Evolutionary conservation across 1,140 invertebrate genomes (phyloP).

Genomic region (Ylistrum balloti): DNA sequence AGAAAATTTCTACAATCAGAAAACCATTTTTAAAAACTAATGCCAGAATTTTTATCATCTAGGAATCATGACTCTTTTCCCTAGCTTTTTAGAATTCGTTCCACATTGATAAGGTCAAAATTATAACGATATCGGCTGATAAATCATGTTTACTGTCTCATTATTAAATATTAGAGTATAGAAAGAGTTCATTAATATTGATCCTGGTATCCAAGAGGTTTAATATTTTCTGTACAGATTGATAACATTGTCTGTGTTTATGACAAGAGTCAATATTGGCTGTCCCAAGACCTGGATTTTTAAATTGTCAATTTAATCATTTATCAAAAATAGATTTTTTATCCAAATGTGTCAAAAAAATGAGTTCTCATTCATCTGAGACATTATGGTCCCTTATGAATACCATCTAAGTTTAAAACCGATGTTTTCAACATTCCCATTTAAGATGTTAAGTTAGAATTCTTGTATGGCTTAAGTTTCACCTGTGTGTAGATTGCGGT

Average conservation of each 20-base stretch:
- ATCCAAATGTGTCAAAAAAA: too few species aligned
- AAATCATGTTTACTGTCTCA: slow-evolving; percentile 19
- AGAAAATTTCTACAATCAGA: too few species aligned
- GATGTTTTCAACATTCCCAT: not conserved
- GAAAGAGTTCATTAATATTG: not conserved
- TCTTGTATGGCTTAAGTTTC: not conserved
- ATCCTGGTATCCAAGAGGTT: not conserved
- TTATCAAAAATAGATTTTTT: not conserved
- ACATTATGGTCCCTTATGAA: not conserved
- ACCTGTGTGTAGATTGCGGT: not conserved
- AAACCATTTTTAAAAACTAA: too few species aligned
- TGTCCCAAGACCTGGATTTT: not conserved
- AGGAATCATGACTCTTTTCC: too few species aligned
- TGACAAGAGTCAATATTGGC: not conserved
- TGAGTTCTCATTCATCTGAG: not conserved
- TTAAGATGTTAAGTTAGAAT: not conserved
- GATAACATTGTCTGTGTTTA: not conserved
- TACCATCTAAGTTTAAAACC: not conserved
- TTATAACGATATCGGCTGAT: not conserved
- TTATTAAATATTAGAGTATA: not conserved
- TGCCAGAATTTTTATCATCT: too few species aligned
- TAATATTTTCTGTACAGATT: not conserved
- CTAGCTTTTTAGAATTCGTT: not conserved
- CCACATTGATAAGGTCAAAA: not conserved
- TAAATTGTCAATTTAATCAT: not conserved